Base-by-base conservation (phyloP, 2,797 vertebrate genomes). In the Sebastes hubbsi region DNA sequence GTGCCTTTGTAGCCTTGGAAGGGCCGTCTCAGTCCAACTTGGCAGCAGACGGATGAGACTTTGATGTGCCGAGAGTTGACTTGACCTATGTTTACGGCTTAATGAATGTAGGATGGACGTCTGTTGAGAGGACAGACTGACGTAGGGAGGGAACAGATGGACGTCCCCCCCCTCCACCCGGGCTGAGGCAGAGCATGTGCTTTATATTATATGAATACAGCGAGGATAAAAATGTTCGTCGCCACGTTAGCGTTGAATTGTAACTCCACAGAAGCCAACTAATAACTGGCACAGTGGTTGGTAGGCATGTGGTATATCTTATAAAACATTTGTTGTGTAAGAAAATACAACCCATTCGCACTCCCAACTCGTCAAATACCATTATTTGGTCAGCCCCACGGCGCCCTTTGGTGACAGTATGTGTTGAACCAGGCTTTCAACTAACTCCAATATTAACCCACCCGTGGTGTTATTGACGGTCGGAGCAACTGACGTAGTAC, bases 61-160 rank as follows among this genome's bases (percentile, higher is more conserved):
- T 84, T 89, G 83, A 91, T 92, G 83, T 85, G 84, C 77, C 77
- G 67, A 89, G 87, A 85, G 90, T 89, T 18, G 56, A 84, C 84
- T 74, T 91, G 92, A 93, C 88, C 85, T 91, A 70, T 90, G 85
- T 93, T 94, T 92, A 93, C 72, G 7, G 83, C 81, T 83, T 88
- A 76, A 88, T 93, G 90, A 92, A 94, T 92, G 81, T 78, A 58
- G 85, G 78, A 83, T 80, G 80, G 84, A 88, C 77, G 84, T 66
- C 81, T 77, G 81, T 65, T 76, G 75, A 90, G 80, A 85, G 77
- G 78, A 86, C 71, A 75, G 30, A 68, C 81, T 69, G 77, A 87
- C 18, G 24, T 55, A 72, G 78, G 52, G 73, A 81, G 72, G 63
- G 88, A 75, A 83, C 27, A 77, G 77, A 90, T 78, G 25, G 77